A percentile compares a stretch with the other conserved stretches of the same genome.
phyloP scores from a whole-genome alignment of 2,113 vertebrate species.

The Zootoca vivipara region DNA sequence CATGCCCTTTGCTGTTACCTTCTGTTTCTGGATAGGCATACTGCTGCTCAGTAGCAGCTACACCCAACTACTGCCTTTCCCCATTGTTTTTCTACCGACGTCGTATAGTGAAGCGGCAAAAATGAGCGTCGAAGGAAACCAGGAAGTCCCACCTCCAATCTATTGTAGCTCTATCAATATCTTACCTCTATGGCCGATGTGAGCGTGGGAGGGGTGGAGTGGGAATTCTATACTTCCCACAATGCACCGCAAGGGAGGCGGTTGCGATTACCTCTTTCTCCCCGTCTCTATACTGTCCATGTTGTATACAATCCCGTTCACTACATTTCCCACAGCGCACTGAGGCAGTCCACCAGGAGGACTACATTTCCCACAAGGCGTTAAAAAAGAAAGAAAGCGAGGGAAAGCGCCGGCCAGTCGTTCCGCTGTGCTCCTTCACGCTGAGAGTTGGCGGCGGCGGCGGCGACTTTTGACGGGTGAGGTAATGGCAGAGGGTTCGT shows the following conservation, averaged over 20 bases:
- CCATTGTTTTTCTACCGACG: background rate
- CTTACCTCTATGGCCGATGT: background rate
- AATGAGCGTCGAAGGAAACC: background rate
- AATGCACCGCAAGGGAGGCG: background rate
- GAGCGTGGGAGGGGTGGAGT: background rate
- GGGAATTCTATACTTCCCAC: background rate
- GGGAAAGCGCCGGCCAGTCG: background rate
- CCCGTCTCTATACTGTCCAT: too few relatives aligned
- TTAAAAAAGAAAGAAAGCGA: background rate
- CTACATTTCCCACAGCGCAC: background rate
- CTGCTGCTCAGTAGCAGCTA: background rate
- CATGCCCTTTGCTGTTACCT: background rate
- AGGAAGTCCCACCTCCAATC: background rate
- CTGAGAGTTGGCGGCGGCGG: too few relatives aligned
- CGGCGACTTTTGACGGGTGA: too few relatives aligned
- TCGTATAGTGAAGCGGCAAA: too few relatives aligned
- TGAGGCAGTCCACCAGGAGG: rapidly evolving
- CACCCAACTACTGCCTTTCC: background rate
- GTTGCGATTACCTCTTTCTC: too few relatives aligned
- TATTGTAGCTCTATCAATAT: background rate
- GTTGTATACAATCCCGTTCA: background rate
- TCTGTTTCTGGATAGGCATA: background rate
- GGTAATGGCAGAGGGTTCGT: background rate
- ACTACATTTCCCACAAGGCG: background rate
- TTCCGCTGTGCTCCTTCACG: background rate